Conservation (phyloP, 2,797 vertebrate species). For the Luscinia megarhynchos region DNA sequence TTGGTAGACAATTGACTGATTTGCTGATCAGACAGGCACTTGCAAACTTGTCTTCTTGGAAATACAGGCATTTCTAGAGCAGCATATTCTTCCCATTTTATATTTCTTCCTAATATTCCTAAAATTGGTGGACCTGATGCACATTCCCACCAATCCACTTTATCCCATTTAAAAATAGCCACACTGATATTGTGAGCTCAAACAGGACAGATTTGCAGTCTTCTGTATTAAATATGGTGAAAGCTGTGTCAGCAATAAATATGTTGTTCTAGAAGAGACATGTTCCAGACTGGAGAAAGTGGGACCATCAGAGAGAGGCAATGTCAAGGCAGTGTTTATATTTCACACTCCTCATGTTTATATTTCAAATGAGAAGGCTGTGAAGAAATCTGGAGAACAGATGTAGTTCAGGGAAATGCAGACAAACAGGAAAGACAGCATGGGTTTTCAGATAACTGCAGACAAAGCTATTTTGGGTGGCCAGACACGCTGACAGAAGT, state of each 20-base stretch:
- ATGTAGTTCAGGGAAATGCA: not conserved
- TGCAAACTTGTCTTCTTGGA: not conserved
- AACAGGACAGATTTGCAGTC: not conserved
- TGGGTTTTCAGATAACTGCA: not conserved
- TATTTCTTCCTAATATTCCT: not conserved
- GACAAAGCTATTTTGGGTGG: not conserved
- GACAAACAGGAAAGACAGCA: not conserved
- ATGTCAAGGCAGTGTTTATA: not conserved
- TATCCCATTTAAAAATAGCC: not conserved
- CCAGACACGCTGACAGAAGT: not conserved
- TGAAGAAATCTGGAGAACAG: not conserved
- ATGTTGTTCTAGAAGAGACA: not conserved
- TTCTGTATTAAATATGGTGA: not conserved
- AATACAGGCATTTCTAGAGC: not conserved
- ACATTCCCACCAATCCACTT: not conserved
- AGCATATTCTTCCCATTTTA: not conserved
- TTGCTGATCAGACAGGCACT: not conserved
- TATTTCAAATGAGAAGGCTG: not conserved
- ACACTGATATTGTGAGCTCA: not conserved
- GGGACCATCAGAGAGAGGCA: not conserved
- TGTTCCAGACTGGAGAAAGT: not conserved
- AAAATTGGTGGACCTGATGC: not conserved
- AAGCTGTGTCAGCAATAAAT: not conserved
- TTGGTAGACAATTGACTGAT: not conserved
- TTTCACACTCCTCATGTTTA: not conserved